phyloP scores from a whole-genome alignment of 2,888 invertebrate species.

The Drosophila merina region DNA sequence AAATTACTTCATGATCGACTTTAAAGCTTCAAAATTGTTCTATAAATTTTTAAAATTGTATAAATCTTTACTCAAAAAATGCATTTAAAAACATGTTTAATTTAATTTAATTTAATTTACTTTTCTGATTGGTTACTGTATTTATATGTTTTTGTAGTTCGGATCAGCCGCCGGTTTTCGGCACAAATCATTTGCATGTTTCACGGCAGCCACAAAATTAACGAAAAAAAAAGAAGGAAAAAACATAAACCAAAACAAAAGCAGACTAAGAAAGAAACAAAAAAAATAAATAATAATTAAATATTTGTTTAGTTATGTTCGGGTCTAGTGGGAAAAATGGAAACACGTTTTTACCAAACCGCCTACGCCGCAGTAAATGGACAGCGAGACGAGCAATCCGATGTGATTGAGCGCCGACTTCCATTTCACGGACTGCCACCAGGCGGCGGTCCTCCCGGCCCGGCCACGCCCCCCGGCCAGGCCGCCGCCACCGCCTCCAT shows the following conservation, averaged over 20 bases:
- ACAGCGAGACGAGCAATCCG: slow-evolving; percentile 90
- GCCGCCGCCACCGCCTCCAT: slow-evolving; percentile 82
- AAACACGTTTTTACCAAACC: slow-evolving; percentile 87
- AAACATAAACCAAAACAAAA: slow-evolving; percentile 1
- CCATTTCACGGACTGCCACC: slow-evolving; percentile 85
- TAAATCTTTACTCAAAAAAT: too few species aligned
- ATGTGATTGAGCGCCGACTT: slow-evolving; percentile 89
- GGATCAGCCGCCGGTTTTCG: slow-evolving; percentile 10
- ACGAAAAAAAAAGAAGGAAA: not conserved
- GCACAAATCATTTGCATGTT: slow-evolving; percentile 37
- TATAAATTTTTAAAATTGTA: too few species aligned
- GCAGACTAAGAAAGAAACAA: not conserved
- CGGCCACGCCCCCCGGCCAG: slow-evolving; percentile 54
- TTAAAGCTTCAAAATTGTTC: too few species aligned
- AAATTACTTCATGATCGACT: too few species aligned
- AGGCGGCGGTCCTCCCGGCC: slow-evolving; percentile 65
- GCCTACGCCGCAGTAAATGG: slow-evolving; percentile 91
- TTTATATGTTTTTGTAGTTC: slow-evolving; percentile 3
- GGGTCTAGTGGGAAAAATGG: slow-evolving; percentile 25
- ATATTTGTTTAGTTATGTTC: slow-evolving; percentile 28
- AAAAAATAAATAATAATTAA: slow-evolving; percentile 19
- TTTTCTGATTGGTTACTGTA: slow-evolving; percentile 17
- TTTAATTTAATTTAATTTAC: slow-evolving; percentile 1
- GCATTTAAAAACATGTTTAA: not conserved
- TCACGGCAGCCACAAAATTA: slow-evolving; percentile 12